Base-by-base conservation (phyloP, 2,888 invertebrate species). In the Chymomyza amoena region DNA sequence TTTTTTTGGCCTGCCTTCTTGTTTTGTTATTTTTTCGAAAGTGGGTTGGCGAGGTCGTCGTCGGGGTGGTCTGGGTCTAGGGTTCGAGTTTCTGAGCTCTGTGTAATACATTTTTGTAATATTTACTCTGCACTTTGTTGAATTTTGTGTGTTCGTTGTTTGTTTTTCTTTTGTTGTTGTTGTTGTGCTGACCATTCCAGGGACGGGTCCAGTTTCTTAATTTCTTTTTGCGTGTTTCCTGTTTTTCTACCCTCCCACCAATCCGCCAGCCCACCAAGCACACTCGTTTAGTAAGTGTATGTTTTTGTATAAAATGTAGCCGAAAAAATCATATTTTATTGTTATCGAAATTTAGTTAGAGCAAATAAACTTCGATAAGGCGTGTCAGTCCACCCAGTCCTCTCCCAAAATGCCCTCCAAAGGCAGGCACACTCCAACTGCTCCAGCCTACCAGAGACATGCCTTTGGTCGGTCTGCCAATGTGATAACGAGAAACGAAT, bases 311-410 rank as follows among this genome's bases (percentile, higher is more conserved):
- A 68, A 61, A 68, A 70, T 73, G 64, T 64, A 69, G 70, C 69
- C 54, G 51, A 54, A 72, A 84, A 84, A 84, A 87, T 87, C 87
- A 84, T 84, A 84, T 84, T 87, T 87, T 84, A 84, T 84, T 84
- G 85, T 87, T 87, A 84, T 84, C 80, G 77, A 70, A 87, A 78
- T 86, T 86, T 81, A 84, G 84, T 81, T 70, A 71, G 72, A 36
- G 69, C 73, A 74, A 76, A 85, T 82, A 82, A 82, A 85, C 77
- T 76, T 73, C 70, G 84, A 78, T 74, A 70, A 45, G 39, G 39
- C 39, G 39, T 45, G 39, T 45, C n/a, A 18, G 50, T 6, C n/a
- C n/a, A n/a, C n/a, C n/a, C n/a, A n/a, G n/a, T n/a, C n/a, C n/a
- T n/a, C n/a, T n/a, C 51, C 25, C 25, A 25, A 25, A 25, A 25